Base-by-base conservation (phyloP, 2,888 invertebrate genomes). In the Cosmopolites sordidus region DNA sequence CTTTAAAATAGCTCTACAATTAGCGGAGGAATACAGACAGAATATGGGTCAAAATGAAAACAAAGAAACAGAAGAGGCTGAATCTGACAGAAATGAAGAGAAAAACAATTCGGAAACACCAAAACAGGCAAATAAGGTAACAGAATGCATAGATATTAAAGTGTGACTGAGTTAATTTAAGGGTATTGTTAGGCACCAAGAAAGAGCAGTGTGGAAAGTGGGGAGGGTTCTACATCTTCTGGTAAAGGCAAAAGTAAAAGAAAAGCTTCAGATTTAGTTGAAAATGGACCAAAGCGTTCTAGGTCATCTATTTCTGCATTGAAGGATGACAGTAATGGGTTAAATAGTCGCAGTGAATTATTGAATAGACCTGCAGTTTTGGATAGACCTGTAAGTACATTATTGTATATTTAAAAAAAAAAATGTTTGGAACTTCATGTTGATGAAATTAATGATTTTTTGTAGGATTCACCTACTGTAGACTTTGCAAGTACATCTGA, bases 401-500 rank as follows among this genome's bases (percentile, higher is more conserved):
- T 51, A 41, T 17, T 43, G 44, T 56, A 29, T 16, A 12, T 33
- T 33, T 33, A 33, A 6, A 33, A 12, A n/a, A 33, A 2, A 12
- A 9, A 27, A 27, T 27, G 27, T 27, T 27, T 6, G 6, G 9
- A 6, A 27, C 27, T 6, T 6, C 9, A 27, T 6, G 33, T 22
- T 22, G 22, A 8, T 22, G 3, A 22, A 22, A 22, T 8, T 8
- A 11, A 33, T 33, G 33, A 6, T 11, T 33, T 33, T 33, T 3
- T 33, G 11, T 56, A 67, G 67, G 64, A 65, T 43, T 53, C 61
- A n/a, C 87, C 87, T 2, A 83, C 86, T 0, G 73, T 92, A 50
- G 89, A 92, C 70, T 78, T 92, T 67, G 83, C 83, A 72, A 83
- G 83, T 47, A 81, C 89, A 1, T 85, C 89, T 0, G 86, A 89